Evolutionary conservation across 2,888 invertebrate genomes (phyloP).

Genomic region (Nymphalis polychloros): DNA sequence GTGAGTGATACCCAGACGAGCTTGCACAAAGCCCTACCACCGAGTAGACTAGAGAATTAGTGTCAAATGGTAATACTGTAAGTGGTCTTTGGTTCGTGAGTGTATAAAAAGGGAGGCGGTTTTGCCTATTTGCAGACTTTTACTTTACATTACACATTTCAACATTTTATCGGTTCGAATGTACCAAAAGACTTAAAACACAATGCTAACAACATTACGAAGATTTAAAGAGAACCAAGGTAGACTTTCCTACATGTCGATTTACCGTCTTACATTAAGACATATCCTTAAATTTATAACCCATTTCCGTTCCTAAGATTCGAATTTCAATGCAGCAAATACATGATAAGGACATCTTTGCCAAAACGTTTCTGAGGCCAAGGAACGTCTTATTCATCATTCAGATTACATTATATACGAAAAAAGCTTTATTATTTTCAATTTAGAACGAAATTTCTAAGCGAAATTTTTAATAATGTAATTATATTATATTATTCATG

Average conservation of each 20-base stretch:
- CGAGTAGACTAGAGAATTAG: no score
- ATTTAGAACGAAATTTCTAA: constrained; percentile 5
- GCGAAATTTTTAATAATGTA: constrained; percentile 2
- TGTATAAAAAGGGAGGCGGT: background rate
- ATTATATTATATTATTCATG: constrained; percentile 13
- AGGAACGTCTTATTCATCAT: background rate
- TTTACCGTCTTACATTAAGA: constrained; percentile 18
- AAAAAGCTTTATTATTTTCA: constrained; percentile 5
- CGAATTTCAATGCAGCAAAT: constrained; percentile 20
- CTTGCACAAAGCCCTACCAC: no score
- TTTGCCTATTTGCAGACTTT: no score
- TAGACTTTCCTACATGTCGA: constrained; percentile 18
- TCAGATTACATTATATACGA: constrained; percentile 3
- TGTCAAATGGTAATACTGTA: no score
- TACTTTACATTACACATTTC: background rate
- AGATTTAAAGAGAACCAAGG: constrained; percentile 21
- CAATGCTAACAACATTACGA: constrained; percentile 20
- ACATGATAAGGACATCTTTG: background rate
- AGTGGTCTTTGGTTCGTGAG: no score
- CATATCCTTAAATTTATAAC: constrained; percentile 21
- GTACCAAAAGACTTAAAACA: constrained; percentile 5
- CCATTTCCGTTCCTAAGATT: constrained; percentile 15
- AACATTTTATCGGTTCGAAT: background rate
- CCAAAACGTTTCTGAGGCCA: constrained; percentile 3
- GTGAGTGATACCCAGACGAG: no score